Evolutionary conservation across 2,113 vertebrate genomes (phyloP).

Genomic region (Helogale parvula): DNA sequence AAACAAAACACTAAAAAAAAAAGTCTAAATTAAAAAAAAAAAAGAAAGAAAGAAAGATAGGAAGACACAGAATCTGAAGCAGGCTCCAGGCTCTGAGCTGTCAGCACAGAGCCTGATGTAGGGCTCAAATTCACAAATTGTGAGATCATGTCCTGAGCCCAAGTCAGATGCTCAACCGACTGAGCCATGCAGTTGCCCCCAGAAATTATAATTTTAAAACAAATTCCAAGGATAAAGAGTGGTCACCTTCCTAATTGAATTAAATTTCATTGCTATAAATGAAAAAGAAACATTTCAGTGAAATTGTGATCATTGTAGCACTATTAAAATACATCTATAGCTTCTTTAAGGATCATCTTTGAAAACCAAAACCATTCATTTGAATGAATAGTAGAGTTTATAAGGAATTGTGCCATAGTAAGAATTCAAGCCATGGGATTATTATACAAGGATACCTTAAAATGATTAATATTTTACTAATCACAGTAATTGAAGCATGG

Average conservation of each 20-base stretch:
- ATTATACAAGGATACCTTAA: neutral
- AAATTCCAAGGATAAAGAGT: neutral
- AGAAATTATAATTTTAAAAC: neutral
- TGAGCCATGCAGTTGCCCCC: neutral
- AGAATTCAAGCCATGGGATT: neutral
- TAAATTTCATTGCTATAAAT: neutral
- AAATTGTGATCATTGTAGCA: neutral
- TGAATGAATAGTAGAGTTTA: neutral
- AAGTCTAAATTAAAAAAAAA: too few species aligned
- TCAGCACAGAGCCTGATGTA: too few species aligned
- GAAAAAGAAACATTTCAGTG: neutral
- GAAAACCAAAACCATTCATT: neutral
- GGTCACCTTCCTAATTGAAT: neutral
- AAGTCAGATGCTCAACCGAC: too few species aligned
- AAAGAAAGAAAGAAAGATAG: too few species aligned
- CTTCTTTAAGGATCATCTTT: neutral
- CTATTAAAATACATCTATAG: neutral
- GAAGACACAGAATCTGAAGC: too few species aligned
- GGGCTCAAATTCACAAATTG: too few species aligned
- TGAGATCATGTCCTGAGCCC: too few species aligned
- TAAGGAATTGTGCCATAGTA: neutral
- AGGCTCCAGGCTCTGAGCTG: too few species aligned
- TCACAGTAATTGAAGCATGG: neutral
- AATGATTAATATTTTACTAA: slow-evolving; percentile 6
- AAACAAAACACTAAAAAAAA: too few species aligned